Evolutionary conservation across 2,888 invertebrate species (phyloP).

Genomic region (Papilio gigon): DNA sequence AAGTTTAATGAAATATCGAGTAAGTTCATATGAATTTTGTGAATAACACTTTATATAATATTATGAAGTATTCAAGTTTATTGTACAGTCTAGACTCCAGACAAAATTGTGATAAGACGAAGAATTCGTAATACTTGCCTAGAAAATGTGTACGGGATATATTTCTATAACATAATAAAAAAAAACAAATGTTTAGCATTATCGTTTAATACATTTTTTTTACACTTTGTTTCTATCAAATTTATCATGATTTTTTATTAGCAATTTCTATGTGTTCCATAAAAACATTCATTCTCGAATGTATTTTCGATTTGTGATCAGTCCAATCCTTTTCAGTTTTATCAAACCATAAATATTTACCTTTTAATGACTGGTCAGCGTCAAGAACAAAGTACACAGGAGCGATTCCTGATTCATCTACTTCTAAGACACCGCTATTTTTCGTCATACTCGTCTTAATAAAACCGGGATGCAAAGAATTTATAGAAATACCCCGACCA

Average conservation of each 20-base stretch:
- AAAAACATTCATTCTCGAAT: slow-evolving; percentile 40
- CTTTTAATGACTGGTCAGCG: slow-evolving; percentile 49
- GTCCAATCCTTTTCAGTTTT: slow-evolving; percentile 49
- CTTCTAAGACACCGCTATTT: slow-evolving; percentile 44
- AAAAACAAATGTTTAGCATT: background rate
- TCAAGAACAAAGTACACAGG: slow-evolving; percentile 50
- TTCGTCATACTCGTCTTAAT: slow-evolving; percentile 49
- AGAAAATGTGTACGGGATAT: background rate
- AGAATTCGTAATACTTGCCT: background rate
- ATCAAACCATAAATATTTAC: slow-evolving; percentile 51
- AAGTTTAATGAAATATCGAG: background rate
- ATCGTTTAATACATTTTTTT: background rate
- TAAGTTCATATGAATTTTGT: background rate
- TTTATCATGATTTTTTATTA: slow-evolving; percentile 1
- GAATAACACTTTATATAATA: slow-evolving; percentile 13
- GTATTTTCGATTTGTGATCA: slow-evolving; percentile 41
- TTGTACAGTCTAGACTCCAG: slow-evolving; percentile 33
- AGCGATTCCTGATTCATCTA: slow-evolving; percentile 45
- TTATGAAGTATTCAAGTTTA: slow-evolving; percentile 24
- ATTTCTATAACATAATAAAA: background rate
- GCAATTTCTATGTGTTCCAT: slow-evolving; percentile 38
- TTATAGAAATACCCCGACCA: slow-evolving; percentile 47
- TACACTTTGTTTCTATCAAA: background rate
- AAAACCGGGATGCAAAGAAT: slow-evolving; percentile 51
- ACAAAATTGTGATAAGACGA: slow-evolving; percentile 20